A percentile compares a stretch with the other conserved stretches of the same genome.
phyloP scores from a whole-genome alignment of 2,888 invertebrate genomes.

The Drepana falcataria region DNA sequence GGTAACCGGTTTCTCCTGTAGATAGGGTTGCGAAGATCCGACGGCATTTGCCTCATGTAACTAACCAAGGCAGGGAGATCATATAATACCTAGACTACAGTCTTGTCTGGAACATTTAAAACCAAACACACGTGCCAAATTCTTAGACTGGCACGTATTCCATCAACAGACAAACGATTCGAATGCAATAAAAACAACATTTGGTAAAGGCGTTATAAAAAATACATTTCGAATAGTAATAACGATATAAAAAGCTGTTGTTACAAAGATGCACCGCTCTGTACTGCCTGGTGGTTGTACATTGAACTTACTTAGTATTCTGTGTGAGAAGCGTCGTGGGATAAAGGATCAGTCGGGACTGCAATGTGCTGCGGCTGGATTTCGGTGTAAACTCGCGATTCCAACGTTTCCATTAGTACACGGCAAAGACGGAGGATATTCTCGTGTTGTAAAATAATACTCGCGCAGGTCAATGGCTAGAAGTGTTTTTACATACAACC shows the following conservation, averaged over 20 bases:
- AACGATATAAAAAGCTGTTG: background rate
- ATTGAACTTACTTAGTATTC: conserved; percentile 46
- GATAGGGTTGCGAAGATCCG: no score
- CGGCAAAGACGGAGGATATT: background rate
- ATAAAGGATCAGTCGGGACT: conserved; percentile 33
- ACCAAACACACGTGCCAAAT: background rate
- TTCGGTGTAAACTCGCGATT: conserved; percentile 14
- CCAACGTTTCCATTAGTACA: conserved; percentile 12
- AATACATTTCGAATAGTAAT: background rate
- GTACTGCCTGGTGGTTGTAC: conserved; percentile 20
- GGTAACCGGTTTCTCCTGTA: no score
- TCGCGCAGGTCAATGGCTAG: no score
- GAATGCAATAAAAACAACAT: background rate
- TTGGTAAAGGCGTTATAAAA: background rate
- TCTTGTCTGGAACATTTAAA: background rate
- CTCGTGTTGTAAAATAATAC: no score
- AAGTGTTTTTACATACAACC: no score
- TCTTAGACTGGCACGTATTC: background rate
- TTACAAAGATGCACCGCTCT: background rate
- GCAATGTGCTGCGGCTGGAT: conserved; percentile 8
- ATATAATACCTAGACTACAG: background rate
- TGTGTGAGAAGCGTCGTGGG: conserved; percentile 29
- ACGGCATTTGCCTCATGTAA: no score
- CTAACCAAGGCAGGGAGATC: no score
- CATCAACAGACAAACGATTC: background rate